phyloP scores from a whole-genome alignment of 2,113 vertebrate species.

The Prolemur simus region DNA sequence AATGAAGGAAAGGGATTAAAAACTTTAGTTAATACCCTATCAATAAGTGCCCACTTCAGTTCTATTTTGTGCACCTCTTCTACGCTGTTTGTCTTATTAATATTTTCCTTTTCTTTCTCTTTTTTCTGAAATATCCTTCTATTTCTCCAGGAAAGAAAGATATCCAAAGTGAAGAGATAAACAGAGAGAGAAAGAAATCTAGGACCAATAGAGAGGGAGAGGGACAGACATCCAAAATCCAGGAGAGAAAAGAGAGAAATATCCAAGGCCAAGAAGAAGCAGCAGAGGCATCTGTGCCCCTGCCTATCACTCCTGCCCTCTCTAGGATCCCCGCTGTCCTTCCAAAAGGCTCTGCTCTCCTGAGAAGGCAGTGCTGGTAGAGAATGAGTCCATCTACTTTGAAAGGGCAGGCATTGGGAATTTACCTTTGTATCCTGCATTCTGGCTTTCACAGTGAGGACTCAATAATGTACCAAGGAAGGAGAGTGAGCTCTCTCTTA shows the following conservation, averaged over 20 bases:
- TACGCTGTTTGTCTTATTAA: not conserved
- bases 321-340: not conserved
- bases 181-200: not conserved
- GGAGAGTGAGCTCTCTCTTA: not conserved
- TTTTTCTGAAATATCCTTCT: not conserved
- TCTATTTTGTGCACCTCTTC: not conserved
- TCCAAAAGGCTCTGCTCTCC: not conserved
- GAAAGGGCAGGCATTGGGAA: not conserved
- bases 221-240: not conserved
- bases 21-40: not conserved
- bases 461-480: not conserved
- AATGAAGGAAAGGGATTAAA: not conserved
- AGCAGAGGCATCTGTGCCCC: not conserved
- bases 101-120: not conserved
- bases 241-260: not conserved
- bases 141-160: not conserved
- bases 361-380: not conserved
- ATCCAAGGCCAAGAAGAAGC: not conserved
- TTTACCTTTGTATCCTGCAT: not conserved
- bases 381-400: not conserved
- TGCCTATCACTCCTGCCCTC: accelerated
- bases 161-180: not conserved
- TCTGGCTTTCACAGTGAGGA: not conserved
- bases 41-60: not conserved
- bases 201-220: not conserved